phyloP scores from a whole-genome alignment of 2,888 invertebrate genomes.

The Thereva nobilitata region DNA sequence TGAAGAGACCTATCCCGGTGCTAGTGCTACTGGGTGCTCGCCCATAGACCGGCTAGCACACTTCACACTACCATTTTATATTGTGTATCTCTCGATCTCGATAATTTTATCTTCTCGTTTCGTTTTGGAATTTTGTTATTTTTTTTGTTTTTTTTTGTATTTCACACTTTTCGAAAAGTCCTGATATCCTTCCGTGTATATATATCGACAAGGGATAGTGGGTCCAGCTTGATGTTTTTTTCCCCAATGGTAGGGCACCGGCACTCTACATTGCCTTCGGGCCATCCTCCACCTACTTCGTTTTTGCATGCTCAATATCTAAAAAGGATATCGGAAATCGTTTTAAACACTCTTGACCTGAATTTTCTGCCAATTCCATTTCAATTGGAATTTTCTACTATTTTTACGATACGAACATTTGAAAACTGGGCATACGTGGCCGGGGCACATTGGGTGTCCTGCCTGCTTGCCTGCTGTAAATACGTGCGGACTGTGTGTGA shows the following conservation, averaged over 20 bases:
- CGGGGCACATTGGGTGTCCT: no score
- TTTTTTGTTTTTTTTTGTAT: no score
- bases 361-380: conserved; percentile 22
- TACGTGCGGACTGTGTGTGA: no score
- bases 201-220: conserved; percentile 11
- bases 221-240: conserved; percentile 5
- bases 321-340: conserved; percentile 2
- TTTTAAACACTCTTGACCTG: conserved; percentile 19
- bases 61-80: conserved; percentile 32
- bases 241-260: background rate
- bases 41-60: conserved; percentile 19
- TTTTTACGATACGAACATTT: background rate
- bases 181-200: background rate
- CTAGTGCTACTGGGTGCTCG: background rate
- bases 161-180: background rate
- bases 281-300: no score
- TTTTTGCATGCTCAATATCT: no score
- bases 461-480: no score
- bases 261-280: background rate
- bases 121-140: conserved; percentile 11
- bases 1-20: background rate
- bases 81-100: conserved; percentile 12
- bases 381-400: conserved; percentile 23
- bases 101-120: conserved; percentile 30
- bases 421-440: background rate